Conservation (phyloP, 2,888 invertebrate species). For the Cheilosia impressa region DNA sequence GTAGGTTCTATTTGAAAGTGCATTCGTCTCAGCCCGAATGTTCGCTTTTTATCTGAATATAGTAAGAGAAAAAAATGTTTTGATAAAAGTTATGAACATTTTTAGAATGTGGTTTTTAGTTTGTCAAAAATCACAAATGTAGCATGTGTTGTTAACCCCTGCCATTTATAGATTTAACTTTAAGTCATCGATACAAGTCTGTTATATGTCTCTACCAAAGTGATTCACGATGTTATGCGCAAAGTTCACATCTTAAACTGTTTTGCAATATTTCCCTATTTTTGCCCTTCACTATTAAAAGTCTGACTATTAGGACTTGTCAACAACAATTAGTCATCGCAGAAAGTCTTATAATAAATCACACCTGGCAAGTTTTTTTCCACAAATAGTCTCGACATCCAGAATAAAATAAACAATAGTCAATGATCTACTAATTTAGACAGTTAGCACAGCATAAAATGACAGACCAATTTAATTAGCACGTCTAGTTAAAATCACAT, state of each 20-base stretch:
- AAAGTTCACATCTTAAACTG: no score
- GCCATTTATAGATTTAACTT: no score
- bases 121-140: no score
- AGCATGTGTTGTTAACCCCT: no score
- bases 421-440: slow-evolving; percentile 2
- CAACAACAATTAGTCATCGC: not conserved
- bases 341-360: not conserved
- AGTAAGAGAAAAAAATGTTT: not conserved
- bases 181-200: no score
- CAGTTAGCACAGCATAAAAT: slow-evolving; percentile 27
- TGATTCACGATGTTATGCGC: no score
- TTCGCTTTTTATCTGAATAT: no score
- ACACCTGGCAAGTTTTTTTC: not conserved
- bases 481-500: slow-evolving; percentile 25
- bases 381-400: not conserved
- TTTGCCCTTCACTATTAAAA: not conserved
- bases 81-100: not conserved
- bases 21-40: no score
- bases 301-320: not conserved
- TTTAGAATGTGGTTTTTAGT: no score
- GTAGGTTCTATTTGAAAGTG: no score
- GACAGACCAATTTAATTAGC: slow-evolving; percentile 5
- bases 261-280: no score
- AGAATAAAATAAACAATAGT: not conserved
- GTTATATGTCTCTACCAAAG: no score